A percentile compares a stretch with the other conserved stretches of the same genome.
Evolutionary conservation across 2,113 vertebrate species (phyloP).

Genomic region (Caloenas nicobarica): DNA sequence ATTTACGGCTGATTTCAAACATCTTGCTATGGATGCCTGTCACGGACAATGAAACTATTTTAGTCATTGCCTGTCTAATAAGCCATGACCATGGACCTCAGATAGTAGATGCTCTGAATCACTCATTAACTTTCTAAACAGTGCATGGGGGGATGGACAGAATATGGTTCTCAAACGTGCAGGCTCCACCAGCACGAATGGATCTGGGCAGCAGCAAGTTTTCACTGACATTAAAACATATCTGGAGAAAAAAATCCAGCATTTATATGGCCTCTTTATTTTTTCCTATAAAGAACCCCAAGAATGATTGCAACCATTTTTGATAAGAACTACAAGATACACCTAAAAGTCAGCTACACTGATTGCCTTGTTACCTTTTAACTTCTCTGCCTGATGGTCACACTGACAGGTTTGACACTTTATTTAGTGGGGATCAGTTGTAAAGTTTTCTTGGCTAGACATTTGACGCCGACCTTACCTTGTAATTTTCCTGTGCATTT

Average conservation of each 20-base stretch:
- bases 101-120: not conserved
- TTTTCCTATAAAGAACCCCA: not conserved
- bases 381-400: slow-evolving; percentile 21
- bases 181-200: not conserved
- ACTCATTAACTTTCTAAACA: not conserved
- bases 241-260: not conserved
- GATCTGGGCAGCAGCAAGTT: not conserved
- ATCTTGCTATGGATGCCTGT: not conserved
- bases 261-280: not conserved
- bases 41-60: not conserved
- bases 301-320: not conserved
- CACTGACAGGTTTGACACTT: slow-evolving; percentile 5
- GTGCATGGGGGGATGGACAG: not conserved
- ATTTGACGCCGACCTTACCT: not conserved
- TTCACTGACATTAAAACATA: not conserved
- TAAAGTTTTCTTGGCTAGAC: slow-evolving; percentile 22
- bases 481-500: slow-evolving; percentile 19
- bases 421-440: slow-evolving; percentile 25
- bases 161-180: not conserved
- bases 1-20: not conserved
- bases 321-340: not conserved
- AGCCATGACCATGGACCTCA: not conserved
- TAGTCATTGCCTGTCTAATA: not conserved
- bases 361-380: slow-evolving; percentile 35
- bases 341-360: not conserved